A percentile compares a stretch with the other conserved stretches of the same genome.
Evolutionary conservation across 2,888 invertebrate genomes (phyloP).

Genomic region (Mesodorylaimus sp.): DNA sequence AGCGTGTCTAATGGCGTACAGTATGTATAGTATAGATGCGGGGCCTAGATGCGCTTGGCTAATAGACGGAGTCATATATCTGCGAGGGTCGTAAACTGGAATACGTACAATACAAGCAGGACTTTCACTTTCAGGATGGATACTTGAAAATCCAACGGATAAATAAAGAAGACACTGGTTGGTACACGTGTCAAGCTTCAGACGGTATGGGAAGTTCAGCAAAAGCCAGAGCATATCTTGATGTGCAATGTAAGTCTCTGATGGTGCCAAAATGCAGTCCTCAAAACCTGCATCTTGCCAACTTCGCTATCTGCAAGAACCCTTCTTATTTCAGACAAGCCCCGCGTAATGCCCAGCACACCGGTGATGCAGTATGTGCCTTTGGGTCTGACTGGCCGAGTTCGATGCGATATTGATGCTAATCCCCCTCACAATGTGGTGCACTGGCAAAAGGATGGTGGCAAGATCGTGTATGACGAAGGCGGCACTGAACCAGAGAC

Average conservation of each 20-base stretch:
- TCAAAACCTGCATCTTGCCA: constrained; percentile 17
- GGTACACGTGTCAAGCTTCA: constrained; percentile 22
- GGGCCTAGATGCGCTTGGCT: too few species aligned
- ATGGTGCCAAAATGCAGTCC: neutral
- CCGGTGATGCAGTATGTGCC: constrained; percentile 7
- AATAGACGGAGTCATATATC: too few species aligned
- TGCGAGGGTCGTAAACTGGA: too few species aligned
- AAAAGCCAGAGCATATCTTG: constrained; percentile 18
- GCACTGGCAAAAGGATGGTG: constrained; percentile 25
- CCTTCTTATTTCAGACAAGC: constrained; percentile 6
- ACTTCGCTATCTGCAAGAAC: constrained; percentile 18
- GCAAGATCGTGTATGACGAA: too few species aligned
- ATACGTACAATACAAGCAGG: too few species aligned
- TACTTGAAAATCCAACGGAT: constrained; percentile 21
- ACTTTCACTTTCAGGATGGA: constrained; percentile 18
- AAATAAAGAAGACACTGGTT: constrained; percentile 19
- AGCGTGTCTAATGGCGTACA: too few species aligned
- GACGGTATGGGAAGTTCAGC: constrained; percentile 18
- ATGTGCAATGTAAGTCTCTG: constrained; percentile 18
- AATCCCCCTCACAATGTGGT: constrained; percentile 21
- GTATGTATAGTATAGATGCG: too few species aligned
- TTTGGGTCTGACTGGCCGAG: constrained; percentile 1
- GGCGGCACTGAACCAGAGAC: too few species aligned
- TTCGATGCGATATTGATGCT: constrained; percentile 19
- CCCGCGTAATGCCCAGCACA: constrained; percentile 6